phyloP scores from a whole-genome alignment of 2,113 vertebrate species.

The Brachypteracias leptosomus region DNA sequence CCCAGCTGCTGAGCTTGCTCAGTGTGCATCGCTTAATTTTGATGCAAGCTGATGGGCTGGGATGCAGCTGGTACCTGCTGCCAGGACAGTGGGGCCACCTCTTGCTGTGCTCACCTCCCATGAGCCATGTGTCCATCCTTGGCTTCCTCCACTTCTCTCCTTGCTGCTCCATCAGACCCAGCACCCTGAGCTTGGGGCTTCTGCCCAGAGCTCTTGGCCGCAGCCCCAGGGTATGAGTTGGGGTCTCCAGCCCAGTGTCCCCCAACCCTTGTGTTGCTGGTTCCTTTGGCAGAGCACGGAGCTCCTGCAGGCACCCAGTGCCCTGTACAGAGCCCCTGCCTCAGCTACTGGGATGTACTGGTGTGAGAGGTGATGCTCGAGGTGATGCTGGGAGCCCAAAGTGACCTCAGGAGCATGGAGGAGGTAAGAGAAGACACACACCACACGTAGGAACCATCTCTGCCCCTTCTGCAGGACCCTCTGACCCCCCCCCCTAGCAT shows the following conservation, averaged over 20 bases:
- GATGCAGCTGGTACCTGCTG: not conserved
- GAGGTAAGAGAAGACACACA: not conserved
- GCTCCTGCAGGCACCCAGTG: not conserved
- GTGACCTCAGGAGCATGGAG: rapidly evolving
- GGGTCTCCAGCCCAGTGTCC: not conserved
- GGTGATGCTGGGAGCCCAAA: not conserved
- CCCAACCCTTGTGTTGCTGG: not conserved
- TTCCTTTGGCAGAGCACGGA: not conserved
- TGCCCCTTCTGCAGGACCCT: not conserved
- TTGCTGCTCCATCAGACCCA: not conserved
- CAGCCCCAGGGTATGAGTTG: not conserved
- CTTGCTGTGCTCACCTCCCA: not conserved
- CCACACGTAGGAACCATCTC: not conserved
- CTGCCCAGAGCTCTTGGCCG: not conserved
- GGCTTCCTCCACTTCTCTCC: not conserved
- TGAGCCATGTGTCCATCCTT: not conserved
- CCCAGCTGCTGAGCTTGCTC: not conserved
- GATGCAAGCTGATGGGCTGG: not conserved
- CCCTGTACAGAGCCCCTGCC: not conserved
- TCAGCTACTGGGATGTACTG: not conserved
- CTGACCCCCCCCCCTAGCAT: rapidly evolving
- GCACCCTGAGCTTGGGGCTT: rapidly evolving
- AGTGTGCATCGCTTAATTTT: rapidly evolving
- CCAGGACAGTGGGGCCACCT: not conserved
- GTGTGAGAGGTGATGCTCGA: not conserved